Conservation (phyloP, 1,140 invertebrate species). For the Drosophila azteca region DNA sequence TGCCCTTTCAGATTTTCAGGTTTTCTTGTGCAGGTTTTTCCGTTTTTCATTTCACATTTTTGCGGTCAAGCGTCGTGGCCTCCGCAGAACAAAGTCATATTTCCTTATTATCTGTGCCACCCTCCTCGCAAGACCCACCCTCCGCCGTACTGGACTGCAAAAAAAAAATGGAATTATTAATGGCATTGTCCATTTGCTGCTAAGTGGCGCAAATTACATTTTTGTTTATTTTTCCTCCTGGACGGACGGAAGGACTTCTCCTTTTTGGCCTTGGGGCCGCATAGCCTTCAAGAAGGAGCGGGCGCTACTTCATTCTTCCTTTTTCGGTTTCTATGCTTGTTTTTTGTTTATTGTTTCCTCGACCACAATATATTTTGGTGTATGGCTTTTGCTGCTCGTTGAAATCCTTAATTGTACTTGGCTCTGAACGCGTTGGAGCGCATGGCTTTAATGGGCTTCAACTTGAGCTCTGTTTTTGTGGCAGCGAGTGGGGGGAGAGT, state of each 20-base stretch:
- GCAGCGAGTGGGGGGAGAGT: no score
- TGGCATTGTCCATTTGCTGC: constrained; percentile 78
- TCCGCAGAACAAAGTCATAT: constrained; percentile 61
- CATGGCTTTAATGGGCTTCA: constrained; percentile 59
- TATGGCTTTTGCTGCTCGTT: constrained; percentile 62
- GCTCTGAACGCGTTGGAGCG: constrained; percentile 48
- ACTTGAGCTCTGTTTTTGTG: constrained; percentile 1
- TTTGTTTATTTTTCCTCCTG: constrained; percentile 71
- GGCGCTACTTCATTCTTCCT: constrained; percentile 1
- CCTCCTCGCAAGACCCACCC: constrained; percentile 34
- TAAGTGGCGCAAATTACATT: constrained; percentile 82
- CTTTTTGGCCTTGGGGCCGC: constrained; percentile 59
- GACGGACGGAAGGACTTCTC: constrained; percentile 13
- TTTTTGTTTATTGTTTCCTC: constrained; percentile 54
- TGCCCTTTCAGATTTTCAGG: no score
- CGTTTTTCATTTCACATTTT: constrained; percentile 14
- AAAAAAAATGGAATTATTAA: constrained; percentile 76
- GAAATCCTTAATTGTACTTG: constrained; percentile 67
- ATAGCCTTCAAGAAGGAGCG: neutral
- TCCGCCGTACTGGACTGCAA: constrained; percentile 7
- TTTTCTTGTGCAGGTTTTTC: neutral
- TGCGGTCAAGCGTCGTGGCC: constrained; percentile 10
- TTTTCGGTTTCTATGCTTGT: constrained; percentile 23
- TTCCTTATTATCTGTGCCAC: constrained; percentile 73
- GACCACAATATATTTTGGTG: constrained; percentile 48